Conservation (phyloP, 92 coral and sea anemone species). For the Palythoa grandis region DNA sequence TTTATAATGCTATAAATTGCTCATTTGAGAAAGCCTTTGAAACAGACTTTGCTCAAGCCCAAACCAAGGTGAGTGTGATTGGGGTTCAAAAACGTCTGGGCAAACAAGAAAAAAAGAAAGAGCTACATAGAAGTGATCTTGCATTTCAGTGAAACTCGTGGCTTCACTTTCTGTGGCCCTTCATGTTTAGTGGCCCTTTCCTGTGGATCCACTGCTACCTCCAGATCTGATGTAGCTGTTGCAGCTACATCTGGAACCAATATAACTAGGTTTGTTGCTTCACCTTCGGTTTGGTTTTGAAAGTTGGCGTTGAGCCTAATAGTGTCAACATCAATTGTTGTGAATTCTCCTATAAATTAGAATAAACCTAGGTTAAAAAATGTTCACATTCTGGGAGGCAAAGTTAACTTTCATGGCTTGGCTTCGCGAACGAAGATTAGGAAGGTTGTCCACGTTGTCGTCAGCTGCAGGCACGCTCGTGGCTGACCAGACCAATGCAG, state of each 20-base stretch:
- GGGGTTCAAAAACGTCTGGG: background rate
- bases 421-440: too few relatives aligned
- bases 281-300: background rate
- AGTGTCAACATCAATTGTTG: background rate
- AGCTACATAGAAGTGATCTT: background rate
- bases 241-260: background rate
- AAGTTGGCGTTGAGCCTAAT: background rate
- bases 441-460: too few relatives aligned
- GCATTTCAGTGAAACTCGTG: background rate
- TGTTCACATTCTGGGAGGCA: background rate
- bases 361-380: background rate
- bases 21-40: constrained; percentile 15
- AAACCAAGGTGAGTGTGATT: constrained; percentile 24
- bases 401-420: background rate
- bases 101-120: constrained; percentile 10
- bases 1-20: constrained; percentile 18
- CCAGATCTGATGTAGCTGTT: background rate
- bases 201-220: background rate
- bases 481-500: too few relatives aligned
- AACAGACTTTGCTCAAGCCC: constrained; percentile 28
- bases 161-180: background rate
- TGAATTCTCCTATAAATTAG: background rate
- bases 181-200: background rate
- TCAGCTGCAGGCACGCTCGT: too few relatives aligned
- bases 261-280: background rate